Base-by-base conservation (phyloP, 2,888 invertebrate species). In the Diaperis boleti region DNA sequence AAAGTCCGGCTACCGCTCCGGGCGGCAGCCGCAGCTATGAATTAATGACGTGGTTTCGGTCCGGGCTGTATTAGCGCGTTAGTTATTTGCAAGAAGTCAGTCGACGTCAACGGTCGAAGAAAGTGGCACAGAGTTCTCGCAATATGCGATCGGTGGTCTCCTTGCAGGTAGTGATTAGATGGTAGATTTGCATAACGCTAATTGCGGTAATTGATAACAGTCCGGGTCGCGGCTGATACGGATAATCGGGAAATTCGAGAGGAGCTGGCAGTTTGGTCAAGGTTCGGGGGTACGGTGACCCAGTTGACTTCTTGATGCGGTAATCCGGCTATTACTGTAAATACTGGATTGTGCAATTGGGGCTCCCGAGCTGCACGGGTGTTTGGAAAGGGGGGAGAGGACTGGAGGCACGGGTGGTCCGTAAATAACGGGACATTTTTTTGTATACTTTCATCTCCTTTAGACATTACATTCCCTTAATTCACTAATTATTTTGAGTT, bases 91-190 rank as follows among this genome's bases (percentile, higher is more conserved):
- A 13, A 45, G 44, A 39, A 45, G n/a, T 45, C 45, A 22, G 35
- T 56, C n/a, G 56, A 20, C 44, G 29, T 47, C 55, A 22, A 44
- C 20, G 37, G n/a, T 20, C 17, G 18, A 61, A 52, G 54, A 61
- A 61, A 61, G 61, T 61, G 52, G 55, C 54, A 61, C 61, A 61
- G 61, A n/a, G 52, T 50, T 13, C 31, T 33, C 10, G 33, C 62
- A 62, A 62, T 55, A 62, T 62, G 62, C 62, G 62, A 29, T 41
- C 52, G 7, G 15, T 37, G 44, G 42, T 60, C 44, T n/a, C n/a
- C n/a, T 15, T 22, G 7, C 59, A 60, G 59, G 59, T 60, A 60
- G 2, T 60, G 14, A 6, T 20, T 45, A 18, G 29, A 20, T 26
- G 26, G 22, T 39, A 39, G 15, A 42, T 42, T 55, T 15, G 7